These are phyloP conservation scores for Centruroides vittatus DNA, from an alignment of 1,140 invertebrate genomes.

Conservation along the genomic window DNA sequence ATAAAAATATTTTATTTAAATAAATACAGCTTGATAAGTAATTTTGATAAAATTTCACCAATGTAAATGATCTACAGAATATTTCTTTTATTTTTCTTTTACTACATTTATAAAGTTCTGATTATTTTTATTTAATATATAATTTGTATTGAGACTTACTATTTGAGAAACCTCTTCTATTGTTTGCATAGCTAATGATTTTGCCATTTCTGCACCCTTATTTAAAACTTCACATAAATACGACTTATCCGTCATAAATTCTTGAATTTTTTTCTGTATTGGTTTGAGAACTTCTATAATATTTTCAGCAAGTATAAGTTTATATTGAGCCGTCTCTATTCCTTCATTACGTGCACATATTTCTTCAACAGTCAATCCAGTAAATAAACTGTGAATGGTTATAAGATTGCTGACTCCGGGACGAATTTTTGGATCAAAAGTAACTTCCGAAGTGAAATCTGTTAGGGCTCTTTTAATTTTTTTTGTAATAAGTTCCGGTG, in stretches of 20 bases:
- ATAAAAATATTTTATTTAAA: no score
- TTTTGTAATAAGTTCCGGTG: slow-evolving; percentile 52
- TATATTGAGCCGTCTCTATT: slow-evolving; percentile 66
- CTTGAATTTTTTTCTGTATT: slow-evolving; percentile 45
- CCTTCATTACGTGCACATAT: slow-evolving; percentile 50
- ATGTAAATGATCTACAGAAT: no score
- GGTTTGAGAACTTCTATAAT: slow-evolving; percentile 55
- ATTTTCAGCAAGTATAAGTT: slow-evolving; percentile 54
- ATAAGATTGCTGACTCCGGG: slow-evolving; percentile 83
- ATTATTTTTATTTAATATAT: no score
- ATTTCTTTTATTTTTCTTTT: no score
- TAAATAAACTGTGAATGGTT: slow-evolving; percentile 61
- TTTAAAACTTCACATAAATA: slow-evolving; percentile 52
- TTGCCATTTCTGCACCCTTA: slow-evolving; percentile 51
- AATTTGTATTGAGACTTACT: slow-evolving; percentile 25
- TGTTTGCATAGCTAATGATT: slow-evolving; percentile 46
- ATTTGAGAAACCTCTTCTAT: slow-evolving; percentile 45
- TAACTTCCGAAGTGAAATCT: slow-evolving; percentile 71
- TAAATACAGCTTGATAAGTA: no score
- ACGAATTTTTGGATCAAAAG: slow-evolving; percentile 57
- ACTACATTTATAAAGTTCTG: no score
- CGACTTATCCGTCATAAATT: slow-evolving; percentile 38
- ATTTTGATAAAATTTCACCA: no score
- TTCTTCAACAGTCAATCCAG: slow-evolving; percentile 47
- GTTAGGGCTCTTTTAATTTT: slow-evolving; percentile 88